Conservation (phyloP, 2,797 vertebrate species). For the Cuniculus paca region DNA sequence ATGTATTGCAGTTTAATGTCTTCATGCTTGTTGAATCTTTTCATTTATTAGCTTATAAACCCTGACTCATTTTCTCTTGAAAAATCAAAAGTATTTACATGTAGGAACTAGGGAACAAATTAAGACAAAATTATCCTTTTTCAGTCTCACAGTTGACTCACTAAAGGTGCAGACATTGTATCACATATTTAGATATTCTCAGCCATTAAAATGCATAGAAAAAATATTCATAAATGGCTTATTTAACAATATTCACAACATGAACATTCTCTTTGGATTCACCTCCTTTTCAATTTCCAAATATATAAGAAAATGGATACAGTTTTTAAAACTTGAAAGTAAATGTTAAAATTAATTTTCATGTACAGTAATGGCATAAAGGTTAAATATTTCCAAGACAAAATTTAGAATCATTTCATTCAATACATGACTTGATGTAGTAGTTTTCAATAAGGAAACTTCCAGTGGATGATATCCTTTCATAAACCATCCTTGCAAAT, state of each 20-base stretch:
- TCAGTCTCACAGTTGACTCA: neutral
- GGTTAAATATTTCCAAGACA: conserved; percentile 15
- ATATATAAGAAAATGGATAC: neutral
- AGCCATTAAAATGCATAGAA: neutral
- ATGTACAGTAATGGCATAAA: neutral
- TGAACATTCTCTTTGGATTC: neutral
- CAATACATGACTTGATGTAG: neutral
- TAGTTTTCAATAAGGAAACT: neutral
- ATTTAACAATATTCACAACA: neutral
- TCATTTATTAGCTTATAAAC: neutral
- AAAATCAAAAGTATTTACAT: neutral
- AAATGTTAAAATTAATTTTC: conserved; percentile 2
- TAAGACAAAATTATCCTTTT: neutral
- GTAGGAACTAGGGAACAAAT: neutral
- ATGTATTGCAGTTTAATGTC: neutral
- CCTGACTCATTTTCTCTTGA: neutral
- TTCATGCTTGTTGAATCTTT: neutral
- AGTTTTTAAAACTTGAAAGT: neutral
- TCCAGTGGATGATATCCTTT: neutral
- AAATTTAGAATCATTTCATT: neutral
- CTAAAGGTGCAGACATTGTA: neutral
- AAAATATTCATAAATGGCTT: neutral
- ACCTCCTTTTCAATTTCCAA: neutral
- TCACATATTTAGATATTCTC: neutral
- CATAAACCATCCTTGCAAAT: conserved; percentile 11